Evolutionary conservation across 2,888 invertebrate species (phyloP), one percentile per base, ranked within the genome.

Genomic region (Scaptodrosophila latifasciaeformis): DNA sequence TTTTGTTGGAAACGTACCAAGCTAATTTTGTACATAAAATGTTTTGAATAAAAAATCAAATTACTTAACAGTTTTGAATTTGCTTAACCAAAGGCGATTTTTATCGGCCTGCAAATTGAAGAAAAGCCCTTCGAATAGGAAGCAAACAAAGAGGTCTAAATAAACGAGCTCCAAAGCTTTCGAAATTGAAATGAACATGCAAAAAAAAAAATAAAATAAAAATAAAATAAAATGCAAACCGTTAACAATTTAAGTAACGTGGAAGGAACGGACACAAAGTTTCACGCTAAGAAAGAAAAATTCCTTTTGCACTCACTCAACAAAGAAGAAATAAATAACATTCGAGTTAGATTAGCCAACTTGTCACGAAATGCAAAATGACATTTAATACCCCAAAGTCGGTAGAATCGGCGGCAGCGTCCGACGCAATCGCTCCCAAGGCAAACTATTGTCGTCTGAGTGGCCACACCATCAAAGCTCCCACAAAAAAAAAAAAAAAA

Each of bases 321-420:
- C 75, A 77, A 77, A 77, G 75, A 71, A 77, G 82, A 83, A 82
- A 82, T 82, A 82, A 82, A 82, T 82, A 83, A 82, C 82, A 81
- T 83, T 82, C 82, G 79, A 82, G 82, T 83, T 80, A 84, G 84
- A 84, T 84, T 84, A 84, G 84, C 84, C 84, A 81, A 83, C 81
- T 84, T 84, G 84, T 84, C 84, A 84, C 80, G 84, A 82, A 84
- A 82, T 81, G 82, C 81, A 80, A 81, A 79, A 80, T 80, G 81
- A 82, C 82, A 82, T 81, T 77, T 76, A 76, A 76, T 76, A 76
- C 76, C 78, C 76, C 78, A 67, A 71, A 59, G n/a, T n/a, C n/a
- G n/a, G n/a, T n/a, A n/a, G n/a, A n/a, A n/a, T n/a, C n/a, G n/a
- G n/a, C 72, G 63, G 60, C 52, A 63, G 54, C 61, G 52, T 47